Conservation (phyloP, 2,888 invertebrate species). For the Heteromurus nitidus region DNA sequence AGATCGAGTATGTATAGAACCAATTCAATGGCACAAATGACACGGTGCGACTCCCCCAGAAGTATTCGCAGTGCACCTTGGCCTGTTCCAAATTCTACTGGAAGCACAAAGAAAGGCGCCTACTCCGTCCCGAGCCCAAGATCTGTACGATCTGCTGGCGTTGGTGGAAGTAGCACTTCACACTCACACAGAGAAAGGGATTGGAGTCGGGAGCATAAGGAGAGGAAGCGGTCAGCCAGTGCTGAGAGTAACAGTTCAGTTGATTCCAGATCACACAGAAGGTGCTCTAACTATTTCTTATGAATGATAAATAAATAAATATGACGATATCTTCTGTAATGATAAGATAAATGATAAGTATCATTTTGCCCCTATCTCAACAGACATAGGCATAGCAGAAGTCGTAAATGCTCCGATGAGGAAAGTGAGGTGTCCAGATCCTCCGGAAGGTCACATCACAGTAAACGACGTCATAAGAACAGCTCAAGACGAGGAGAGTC, state of each 20-base stretch:
- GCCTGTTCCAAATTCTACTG: constrained; percentile 84
- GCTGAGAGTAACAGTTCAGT: constrained; percentile 93
- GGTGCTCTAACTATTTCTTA: constrained; percentile 77
- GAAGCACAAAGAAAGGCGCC: constrained; percentile 52
- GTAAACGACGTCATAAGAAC: constrained; percentile 81
- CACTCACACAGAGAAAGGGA: constrained; percentile 52
- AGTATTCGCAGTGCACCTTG: constrained; percentile 89
- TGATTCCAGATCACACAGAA: constrained; percentile 86
- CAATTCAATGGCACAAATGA: constrained; percentile 73
- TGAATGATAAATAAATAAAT: too few species aligned
- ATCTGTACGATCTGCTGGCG: constrained; percentile 84
- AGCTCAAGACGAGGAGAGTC: constrained; percentile 84
- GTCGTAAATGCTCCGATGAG: constrained; percentile 89
- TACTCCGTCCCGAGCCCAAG: constrained; percentile 88
- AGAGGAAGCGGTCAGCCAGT: constrained; percentile 79
- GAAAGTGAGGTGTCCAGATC: constrained; percentile 92
- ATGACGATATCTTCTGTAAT: background rate
- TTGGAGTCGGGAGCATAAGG: constrained; percentile 65
- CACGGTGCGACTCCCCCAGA: constrained; percentile 78
- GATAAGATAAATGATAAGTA: background rate
- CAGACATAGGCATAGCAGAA: constrained; percentile 85
- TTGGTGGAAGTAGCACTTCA: constrained; percentile 62
- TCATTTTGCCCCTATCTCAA: constrained; percentile 23
- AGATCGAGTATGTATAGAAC: constrained; percentile 72
- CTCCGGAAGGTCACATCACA: constrained; percentile 86